Base-by-base conservation (phyloP, 2,113 vertebrate genomes). In the Etheostoma cragini region DNA sequence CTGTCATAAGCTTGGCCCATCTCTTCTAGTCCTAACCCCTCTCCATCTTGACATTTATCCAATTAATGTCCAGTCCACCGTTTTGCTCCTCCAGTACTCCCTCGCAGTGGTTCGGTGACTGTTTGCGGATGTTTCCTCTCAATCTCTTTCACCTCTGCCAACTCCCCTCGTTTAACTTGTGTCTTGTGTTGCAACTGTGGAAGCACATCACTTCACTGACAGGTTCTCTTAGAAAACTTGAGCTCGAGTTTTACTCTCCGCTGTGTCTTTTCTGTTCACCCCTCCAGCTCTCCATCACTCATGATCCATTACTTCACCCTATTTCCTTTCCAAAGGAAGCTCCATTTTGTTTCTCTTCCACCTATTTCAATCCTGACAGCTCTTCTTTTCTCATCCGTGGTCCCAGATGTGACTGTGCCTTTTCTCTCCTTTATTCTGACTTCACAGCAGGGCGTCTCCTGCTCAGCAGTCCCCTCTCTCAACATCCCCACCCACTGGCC, bases 401-500 rank as follows among this genome's bases (percentile, higher is more conserved):
- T 42, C 70, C 63, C 54, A 53, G 46, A 65, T 65, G 76, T 2
- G n/a, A 62, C 69, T 76, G 68, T 45, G 13, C n/a, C 38, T 54
- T 50, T 35, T 58, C 8, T 14, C 35, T 72, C 17, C 21, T 0
- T 11, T 56, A 67, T 69, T 14, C 19, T 35, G 1, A 17, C 58
- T 42, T 74, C 82, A 17, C 78, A 15, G 16, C 75, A 78, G 84
- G 74, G 53, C n/a, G 21, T 61, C 76, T 42, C 6, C 72, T n/a
- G 69, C 62, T 78, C 78, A 77, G 88, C 80, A 84, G 85, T 78
- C 78, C 78, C 52, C 65, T 60, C 35, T 56, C 72, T 49, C 24
- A 87, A 66, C 81, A 81, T 81, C 68, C 78, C 82, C 73, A 57
- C 85, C 84, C 46, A 87, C 82, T 81, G 86, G 24, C 86, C 78